These are phyloP conservation scores for Notospermus geniculatus DNA, from an alignment of 1,140 invertebrate species.

Conservation along the genomic window DNA sequence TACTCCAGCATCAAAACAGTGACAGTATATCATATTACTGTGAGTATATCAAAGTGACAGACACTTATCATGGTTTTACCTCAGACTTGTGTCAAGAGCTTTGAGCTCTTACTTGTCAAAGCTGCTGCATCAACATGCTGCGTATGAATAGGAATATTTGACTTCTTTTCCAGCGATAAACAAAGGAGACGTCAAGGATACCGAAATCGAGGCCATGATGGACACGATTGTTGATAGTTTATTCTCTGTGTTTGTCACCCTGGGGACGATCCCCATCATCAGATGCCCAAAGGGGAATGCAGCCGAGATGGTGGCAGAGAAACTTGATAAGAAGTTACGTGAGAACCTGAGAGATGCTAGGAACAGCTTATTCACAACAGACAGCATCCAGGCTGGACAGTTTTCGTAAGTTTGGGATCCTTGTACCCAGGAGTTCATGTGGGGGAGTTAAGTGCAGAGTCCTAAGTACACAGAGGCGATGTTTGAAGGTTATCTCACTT, in stretches of 20 bases:
- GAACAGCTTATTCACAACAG: constrained; percentile 91
- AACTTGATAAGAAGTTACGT: constrained; percentile 93
- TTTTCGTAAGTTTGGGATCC: constrained; percentile 55
- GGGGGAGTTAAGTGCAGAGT: background rate
- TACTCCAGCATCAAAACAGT: constrained; percentile 86
- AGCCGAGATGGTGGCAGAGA: constrained; percentile 96
- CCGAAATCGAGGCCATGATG: constrained; percentile 93
- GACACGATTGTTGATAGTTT: constrained; percentile 93
- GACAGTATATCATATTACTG: constrained; percentile 90
- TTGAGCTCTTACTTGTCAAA: background rate
- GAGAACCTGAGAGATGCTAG: constrained; percentile 95
- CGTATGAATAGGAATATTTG: background rate
- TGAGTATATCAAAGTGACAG: constrained; percentile 51
- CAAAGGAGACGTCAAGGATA: constrained; percentile 89
- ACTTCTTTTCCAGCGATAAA: constrained; percentile 86
- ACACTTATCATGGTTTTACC: background rate
- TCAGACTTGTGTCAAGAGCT: constrained; percentile 3
- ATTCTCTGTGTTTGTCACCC: constrained; percentile 95
- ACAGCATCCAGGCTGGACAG: constrained; percentile 68
- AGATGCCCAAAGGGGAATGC: constrained; percentile 93
- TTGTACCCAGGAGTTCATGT: background rate
- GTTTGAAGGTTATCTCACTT: background rate
- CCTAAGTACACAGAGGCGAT: background rate
- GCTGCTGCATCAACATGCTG: background rate
- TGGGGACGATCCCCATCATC: constrained; percentile 93